These are phyloP conservation scores for Rhinophrynus dorsalis DNA, from an alignment of 2,797 vertebrate genomes.

Conservation along the genomic window DNA sequence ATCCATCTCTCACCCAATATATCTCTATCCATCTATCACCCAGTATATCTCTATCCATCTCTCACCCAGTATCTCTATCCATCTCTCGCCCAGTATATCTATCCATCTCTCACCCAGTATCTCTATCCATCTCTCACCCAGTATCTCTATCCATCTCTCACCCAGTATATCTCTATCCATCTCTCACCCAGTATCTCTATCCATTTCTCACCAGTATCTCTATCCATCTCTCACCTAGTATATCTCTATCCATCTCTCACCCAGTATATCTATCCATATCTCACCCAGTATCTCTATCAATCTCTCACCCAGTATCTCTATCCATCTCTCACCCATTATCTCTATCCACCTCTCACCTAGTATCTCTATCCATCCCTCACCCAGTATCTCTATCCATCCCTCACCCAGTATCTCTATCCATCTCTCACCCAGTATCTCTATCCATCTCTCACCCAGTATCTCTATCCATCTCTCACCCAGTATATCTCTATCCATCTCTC, in stretches of 20 bases:
- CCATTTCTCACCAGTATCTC: background rate
- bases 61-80: background rate
- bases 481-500: background rate
- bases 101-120: background rate
- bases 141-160: background rate
- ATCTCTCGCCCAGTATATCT: background rate
- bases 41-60: background rate
- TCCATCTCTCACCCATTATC: background rate
- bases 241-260: background rate
- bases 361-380: background rate
- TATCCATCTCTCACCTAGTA: too few species aligned
- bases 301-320: background rate
- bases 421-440: background rate
- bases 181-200: background rate
- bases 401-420: background rate
- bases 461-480: background rate
- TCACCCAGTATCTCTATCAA: background rate
- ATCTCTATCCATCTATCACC: background rate
- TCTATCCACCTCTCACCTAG: background rate
- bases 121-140: too few species aligned
- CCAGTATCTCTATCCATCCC: background rate
- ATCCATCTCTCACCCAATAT: background rate
- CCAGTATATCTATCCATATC: background rate
- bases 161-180: too few species aligned
- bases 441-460: background rate